phyloP scores from a whole-genome alignment of 2,113 vertebrate species.

The Motacilla alba region DNA sequence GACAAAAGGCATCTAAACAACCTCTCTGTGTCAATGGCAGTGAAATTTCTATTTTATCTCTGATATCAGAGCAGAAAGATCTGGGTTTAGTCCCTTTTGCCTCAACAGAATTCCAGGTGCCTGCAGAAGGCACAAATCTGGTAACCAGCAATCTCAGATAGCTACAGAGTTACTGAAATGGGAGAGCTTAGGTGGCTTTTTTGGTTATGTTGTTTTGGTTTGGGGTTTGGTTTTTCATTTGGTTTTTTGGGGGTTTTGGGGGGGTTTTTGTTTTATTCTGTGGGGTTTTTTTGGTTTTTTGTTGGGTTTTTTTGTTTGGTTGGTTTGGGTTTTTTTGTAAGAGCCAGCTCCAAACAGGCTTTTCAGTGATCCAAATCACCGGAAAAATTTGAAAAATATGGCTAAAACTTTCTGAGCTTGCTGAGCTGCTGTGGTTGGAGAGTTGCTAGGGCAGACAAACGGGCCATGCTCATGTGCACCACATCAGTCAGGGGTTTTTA shows the following conservation, averaged over 20 bases:
- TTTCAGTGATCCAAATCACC: background rate
- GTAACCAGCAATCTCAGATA: background rate
- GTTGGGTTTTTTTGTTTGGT: background rate
- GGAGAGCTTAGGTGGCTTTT: rapidly evolving
- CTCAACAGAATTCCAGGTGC: background rate
- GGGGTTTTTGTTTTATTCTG: background rate
- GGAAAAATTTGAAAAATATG: background rate
- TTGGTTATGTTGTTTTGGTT: background rate
- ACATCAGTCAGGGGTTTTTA: background rate
- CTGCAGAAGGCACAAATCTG: background rate
- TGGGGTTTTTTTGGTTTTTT: background rate
- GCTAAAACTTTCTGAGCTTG: background rate
- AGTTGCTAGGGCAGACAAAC: background rate
- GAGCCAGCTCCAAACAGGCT: background rate
- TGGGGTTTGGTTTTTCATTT: background rate
- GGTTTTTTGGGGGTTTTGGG: background rate
- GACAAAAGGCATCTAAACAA: background rate
- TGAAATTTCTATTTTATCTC: background rate
- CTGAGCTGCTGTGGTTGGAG: background rate
- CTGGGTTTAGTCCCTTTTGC: background rate
- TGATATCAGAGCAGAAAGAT: background rate
- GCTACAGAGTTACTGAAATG: background rate
- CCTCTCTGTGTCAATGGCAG: background rate
- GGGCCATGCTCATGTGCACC: background rate
- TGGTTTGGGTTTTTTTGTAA: background rate